phyloP scores from a whole-genome alignment of 2,113 vertebrate species.

The Eptesicus fuscus region DNA sequence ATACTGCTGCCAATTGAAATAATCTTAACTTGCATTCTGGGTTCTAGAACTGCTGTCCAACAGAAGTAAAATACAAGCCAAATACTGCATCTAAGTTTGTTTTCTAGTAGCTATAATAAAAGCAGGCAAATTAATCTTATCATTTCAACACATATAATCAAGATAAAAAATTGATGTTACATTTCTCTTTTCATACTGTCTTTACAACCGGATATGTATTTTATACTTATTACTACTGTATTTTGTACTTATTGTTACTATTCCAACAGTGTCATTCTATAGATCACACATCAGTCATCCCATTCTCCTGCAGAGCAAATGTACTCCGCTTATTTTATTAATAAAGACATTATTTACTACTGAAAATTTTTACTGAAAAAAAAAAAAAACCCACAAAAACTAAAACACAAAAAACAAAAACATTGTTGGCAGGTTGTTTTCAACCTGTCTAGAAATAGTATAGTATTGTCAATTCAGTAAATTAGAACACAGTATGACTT shows the following conservation, averaged over 20 bases:
- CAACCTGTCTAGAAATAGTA: not conserved
- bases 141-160: not conserved
- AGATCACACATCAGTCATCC: fast-evolving
- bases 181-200: not conserved
- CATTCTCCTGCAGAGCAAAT: not conserved
- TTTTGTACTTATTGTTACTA: not conserved
- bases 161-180: not conserved
- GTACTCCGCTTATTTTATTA: not conserved
- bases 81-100: not conserved
- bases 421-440: not conserved
- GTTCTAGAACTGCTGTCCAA: not conserved
- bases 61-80: not conserved
- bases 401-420: not conserved
- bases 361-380: not conserved
- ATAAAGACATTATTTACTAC: not conserved
- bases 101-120: not conserved
- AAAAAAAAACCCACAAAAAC: too few relatives aligned
- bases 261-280: not conserved
- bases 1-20: not conserved
- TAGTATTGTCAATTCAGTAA: not conserved
- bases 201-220: not conserved
- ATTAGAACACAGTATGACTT: not conserved
- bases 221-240: too few relatives aligned
- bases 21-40: not conserved
- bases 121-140: not conserved